Evolutionary conservation across 1,140 invertebrate genomes (phyloP).

Genomic region (Trachymyrmex septentrionalis): DNA sequence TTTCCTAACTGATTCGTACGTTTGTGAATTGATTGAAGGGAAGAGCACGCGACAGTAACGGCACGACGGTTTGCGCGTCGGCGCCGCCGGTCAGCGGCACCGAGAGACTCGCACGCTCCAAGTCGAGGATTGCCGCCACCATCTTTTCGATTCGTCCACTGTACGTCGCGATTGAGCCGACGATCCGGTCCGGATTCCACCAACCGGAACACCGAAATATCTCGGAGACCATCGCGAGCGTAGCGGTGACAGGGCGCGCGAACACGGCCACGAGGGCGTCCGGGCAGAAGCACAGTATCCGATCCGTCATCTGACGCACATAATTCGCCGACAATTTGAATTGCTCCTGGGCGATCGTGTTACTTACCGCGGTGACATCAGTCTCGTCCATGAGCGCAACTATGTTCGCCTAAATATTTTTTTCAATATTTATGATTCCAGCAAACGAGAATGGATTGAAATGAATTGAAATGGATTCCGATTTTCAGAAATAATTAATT

Average conservation of each 20-base stretch:
- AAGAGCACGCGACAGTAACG: slow-evolving; percentile 77
- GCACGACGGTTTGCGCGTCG: slow-evolving; percentile 80
- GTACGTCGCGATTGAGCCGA: slow-evolving; percentile 79
- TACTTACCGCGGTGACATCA: neutral
- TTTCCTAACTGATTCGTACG: slow-evolving; percentile 64
- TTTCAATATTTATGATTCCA: neutral
- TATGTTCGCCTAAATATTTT: slow-evolving; percentile 77
- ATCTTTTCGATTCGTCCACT: slow-evolving; percentile 78
- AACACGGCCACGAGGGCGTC: slow-evolving; percentile 80
- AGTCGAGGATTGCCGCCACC: slow-evolving; percentile 75
- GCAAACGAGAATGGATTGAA: too few relatives aligned
- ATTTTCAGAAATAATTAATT: too few relatives aligned
- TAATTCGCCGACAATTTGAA: slow-evolving; percentile 73
- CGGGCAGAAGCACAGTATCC: slow-evolving; percentile 73
- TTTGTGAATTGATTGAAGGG: slow-evolving; percentile 74
- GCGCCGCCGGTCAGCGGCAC: slow-evolving; percentile 81
- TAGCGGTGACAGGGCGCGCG: slow-evolving; percentile 80
- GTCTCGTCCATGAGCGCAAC: slow-evolving; percentile 82
- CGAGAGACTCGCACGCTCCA: slow-evolving; percentile 78
- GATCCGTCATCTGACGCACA: slow-evolving; percentile 75
- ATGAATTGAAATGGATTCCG: too few relatives aligned
- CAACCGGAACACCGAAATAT: slow-evolving; percentile 73
- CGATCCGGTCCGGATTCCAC: slow-evolving; percentile 79
- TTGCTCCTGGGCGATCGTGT: slow-evolving; percentile 67
- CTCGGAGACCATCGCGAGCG: slow-evolving; percentile 79